These are phyloP conservation scores for Deroptyus accipitrinus DNA, from an alignment of 2,113 vertebrate species.

Conservation along the genomic window DNA sequence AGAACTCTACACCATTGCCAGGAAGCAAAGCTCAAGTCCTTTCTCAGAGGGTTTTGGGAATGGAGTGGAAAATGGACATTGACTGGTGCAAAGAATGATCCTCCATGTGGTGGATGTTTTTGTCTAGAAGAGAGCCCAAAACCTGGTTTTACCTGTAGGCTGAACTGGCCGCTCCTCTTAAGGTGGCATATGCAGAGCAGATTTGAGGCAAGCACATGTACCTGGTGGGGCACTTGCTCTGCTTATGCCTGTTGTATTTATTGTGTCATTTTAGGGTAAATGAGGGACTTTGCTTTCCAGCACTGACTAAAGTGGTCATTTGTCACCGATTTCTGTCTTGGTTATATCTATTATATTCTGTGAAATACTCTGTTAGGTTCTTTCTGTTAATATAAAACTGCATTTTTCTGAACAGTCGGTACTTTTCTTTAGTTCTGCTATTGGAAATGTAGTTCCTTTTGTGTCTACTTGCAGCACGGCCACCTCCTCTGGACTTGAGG, in stretches of 20 bases:
- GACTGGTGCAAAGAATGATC: background rate
- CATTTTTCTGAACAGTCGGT: background rate
- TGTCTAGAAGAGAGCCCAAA: background rate
- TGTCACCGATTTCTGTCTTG: background rate
- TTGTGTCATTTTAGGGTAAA: background rate
- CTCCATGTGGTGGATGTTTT: rapidly evolving
- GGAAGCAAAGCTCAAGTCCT: background rate
- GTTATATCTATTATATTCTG: background rate
- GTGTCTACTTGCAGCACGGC: conserved; percentile 78
- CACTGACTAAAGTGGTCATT: background rate
- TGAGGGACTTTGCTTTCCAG: background rate
- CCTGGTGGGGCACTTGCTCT: background rate
- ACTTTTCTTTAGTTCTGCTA: background rate
- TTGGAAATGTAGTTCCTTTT: background rate
- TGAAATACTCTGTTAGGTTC: background rate
- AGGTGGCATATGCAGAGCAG: background rate
- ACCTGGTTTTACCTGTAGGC: background rate
- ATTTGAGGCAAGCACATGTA: background rate
- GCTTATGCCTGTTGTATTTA: background rate
- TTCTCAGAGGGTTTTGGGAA: background rate
- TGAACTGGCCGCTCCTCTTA: background rate
- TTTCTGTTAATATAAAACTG: background rate
- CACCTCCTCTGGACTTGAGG: conserved; percentile 90
- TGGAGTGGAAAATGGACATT: background rate
- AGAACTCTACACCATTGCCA: background rate